phyloP scores from a whole-genome alignment of 2,797 vertebrate species.

The Columba guinea region DNA sequence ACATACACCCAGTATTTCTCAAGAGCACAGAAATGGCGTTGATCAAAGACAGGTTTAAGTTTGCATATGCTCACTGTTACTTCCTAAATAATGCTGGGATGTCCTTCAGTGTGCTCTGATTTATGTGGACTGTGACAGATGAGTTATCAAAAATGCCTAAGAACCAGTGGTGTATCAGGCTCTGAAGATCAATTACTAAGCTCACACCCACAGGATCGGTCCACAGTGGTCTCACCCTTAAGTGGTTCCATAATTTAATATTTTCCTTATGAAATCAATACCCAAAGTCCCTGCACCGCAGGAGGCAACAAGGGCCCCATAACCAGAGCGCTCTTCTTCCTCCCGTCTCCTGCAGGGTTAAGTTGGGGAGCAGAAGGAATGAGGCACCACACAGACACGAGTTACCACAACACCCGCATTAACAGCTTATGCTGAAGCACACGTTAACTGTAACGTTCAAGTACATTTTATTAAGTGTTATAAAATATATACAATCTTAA shows the following conservation, averaged over 20 bases:
- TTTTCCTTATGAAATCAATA: not conserved
- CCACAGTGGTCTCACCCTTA: not conserved
- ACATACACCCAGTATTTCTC: not conserved
- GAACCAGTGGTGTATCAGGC: rapidly evolving
- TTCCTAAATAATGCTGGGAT: not conserved
- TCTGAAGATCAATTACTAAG: not conserved
- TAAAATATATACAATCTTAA: constrained; percentile 40
- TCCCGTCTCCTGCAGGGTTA: not conserved
- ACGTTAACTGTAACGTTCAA: not conserved
- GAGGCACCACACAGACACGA: not conserved
- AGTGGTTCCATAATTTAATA: not conserved
- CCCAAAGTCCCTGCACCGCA: rapidly evolving
- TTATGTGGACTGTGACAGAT: not conserved
- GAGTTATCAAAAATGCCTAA: not conserved
- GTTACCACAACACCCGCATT: not conserved
- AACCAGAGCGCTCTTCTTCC: not conserved
- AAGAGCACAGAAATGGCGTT: not conserved
- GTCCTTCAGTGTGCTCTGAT: not conserved
- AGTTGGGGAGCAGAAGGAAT: not conserved
- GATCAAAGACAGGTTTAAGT: not conserved
- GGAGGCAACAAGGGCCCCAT: rapidly evolving
- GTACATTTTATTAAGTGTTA: constrained; percentile 57
- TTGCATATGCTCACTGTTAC: not conserved
- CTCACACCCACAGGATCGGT: not conserved
- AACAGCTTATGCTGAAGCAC: constrained; percentile 10